phyloP scores from a whole-genome alignment of 2,113 vertebrate genomes.

The Scartelaos histophorus region DNA sequence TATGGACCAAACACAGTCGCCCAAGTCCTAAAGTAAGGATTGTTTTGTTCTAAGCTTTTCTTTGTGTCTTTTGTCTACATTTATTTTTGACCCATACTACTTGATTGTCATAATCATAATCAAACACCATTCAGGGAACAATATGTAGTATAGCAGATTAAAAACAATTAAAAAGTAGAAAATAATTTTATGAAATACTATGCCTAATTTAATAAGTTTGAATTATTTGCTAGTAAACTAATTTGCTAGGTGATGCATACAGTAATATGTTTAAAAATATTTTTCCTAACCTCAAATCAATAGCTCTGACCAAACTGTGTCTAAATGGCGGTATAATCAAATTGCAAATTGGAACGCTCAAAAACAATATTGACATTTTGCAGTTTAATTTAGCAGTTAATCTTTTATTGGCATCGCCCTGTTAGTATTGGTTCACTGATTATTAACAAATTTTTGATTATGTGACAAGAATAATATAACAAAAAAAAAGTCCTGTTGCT shows the following conservation, averaged over 20 bases:
- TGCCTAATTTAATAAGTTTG: background rate
- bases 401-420: background rate
- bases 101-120: too few relatives aligned
- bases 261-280: too few relatives aligned
- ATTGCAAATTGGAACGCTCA: background rate
- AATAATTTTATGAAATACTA: background rate
- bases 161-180: background rate
- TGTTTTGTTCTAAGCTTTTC: background rate
- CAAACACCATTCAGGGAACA: too few relatives aligned
- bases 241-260: too few relatives aligned
- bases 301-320: too few relatives aligned
- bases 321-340: background rate
- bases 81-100: too few relatives aligned
- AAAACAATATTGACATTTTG: too few relatives aligned
- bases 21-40: slow-evolving; percentile 94
- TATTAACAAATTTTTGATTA: background rate
- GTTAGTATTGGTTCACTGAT: background rate
- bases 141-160: background rate
- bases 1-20: slow-evolving; percentile 98
- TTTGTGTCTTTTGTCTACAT: too few relatives aligned
- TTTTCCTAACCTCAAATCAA: background rate
- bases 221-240: too few relatives aligned
- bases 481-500: too few relatives aligned
- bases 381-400: too few relatives aligned
- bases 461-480: too few relatives aligned